These are phyloP conservation scores for Colaptes auratus DNA, from an alignment of 2,113 vertebrate genomes.

Conservation along the genomic window DNA sequence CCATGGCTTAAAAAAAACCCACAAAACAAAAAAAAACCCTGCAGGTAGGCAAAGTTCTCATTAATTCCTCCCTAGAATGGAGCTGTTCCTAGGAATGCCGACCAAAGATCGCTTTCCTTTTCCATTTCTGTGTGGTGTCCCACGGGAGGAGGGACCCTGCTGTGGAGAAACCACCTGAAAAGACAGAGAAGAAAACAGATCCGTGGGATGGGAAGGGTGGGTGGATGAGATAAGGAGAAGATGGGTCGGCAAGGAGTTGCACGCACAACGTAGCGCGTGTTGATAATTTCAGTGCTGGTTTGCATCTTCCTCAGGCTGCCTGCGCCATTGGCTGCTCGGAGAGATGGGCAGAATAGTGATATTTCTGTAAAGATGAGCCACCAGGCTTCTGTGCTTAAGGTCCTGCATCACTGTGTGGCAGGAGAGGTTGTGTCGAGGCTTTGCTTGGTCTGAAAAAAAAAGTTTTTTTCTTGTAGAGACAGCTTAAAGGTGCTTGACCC, in stretches of 20 bases:
- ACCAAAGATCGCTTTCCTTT: neutral
- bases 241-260: neutral
- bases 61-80: neutral
- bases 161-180: neutral
- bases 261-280: rapidly evolving
- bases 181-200: neutral
- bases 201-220: neutral
- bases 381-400: rapidly evolving
- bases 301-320: neutral
- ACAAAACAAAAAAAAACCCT: rapidly evolving
- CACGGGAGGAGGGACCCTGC: neutral
- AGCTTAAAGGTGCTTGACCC: neutral
- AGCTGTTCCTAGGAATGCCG: neutral
- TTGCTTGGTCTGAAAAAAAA: neutral
- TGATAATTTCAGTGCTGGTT: neutral
- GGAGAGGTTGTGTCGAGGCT: neutral
- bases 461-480: neutral
- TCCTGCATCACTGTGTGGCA: rapidly evolving
- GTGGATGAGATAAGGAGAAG: neutral
- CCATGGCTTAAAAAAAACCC: neutral
- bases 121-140: neutral
- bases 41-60: neutral
- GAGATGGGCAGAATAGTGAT: neutral
- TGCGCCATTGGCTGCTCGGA: neutral
- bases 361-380: neutral